Conservation (phyloP, 2,797 vertebrate genomes). For the Podargus strigoides region DNA sequence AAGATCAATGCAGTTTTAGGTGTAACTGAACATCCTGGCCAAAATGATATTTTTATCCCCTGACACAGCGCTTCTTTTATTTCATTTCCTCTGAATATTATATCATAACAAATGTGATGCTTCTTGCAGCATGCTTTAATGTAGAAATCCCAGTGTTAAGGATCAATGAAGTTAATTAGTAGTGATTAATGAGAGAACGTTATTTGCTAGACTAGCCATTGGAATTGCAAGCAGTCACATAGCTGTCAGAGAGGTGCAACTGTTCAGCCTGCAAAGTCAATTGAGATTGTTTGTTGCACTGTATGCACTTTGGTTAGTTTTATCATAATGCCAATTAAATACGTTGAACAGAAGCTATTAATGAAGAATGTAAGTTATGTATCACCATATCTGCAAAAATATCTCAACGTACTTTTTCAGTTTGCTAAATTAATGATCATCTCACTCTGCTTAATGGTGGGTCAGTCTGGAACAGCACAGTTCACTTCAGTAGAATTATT, state of each 20-base stretch:
- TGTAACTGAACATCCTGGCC: neutral
- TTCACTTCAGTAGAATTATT: conserved; percentile 14
- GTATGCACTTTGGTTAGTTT: neutral
- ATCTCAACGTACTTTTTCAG: neutral
- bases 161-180: conserved; percentile 92
- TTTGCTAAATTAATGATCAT: neutral
- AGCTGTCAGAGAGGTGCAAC: conserved; percentile 64
- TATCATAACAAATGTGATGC: conserved; percentile 29
- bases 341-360: neutral
- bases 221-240: conserved; percentile 71
- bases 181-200: conserved; percentile 85
- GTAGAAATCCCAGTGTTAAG: conserved; percentile 73
- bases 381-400: neutral
- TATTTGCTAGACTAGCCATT: conserved; percentile 71
- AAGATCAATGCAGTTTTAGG: neutral
- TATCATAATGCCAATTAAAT: conserved; percentile 26
- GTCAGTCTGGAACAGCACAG: neutral
- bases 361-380: neutral
- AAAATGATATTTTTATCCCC: neutral
- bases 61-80: conserved; percentile 12
- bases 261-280: conserved; percentile 14
- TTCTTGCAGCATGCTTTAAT: conserved; percentile 57
- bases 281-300: conserved; percentile 29
- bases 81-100: conserved; percentile 35
- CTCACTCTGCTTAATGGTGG: neutral